phyloP scores from a whole-genome alignment of 92 coral and sea anemone genomes.

The Zoanthus solanderi region DNA sequence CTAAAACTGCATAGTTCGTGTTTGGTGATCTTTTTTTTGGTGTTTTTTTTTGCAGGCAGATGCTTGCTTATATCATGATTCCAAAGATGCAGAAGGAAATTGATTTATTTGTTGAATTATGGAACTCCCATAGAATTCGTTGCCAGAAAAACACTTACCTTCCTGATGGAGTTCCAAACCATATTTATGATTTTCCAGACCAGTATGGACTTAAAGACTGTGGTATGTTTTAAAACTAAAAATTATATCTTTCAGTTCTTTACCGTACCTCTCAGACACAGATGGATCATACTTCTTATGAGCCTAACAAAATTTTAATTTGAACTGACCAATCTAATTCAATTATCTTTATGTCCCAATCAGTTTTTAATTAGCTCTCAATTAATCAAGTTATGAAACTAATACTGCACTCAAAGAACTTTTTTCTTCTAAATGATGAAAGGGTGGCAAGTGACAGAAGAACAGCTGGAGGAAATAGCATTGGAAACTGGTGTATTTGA shows the following conservation, averaged over 20 bases:
- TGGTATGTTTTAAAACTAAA: conserved; percentile 23
- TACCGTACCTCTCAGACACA: background rate
- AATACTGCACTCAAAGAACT: background rate
- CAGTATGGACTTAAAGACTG: conserved; percentile 17
- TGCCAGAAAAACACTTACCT: background rate
- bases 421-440: background rate
- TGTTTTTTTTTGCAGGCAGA: background rate
- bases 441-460: conserved; percentile 27
- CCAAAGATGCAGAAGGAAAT: conserved; percentile 17
- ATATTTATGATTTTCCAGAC: conserved; percentile 18
- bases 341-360: background rate
- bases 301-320: background rate
- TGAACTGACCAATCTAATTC: conserved; percentile 5
- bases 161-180: conserved; percentile 32
- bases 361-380: background rate
- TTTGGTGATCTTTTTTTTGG: background rate
- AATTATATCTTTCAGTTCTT: background rate
- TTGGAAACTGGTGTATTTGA: conserved; percentile 1
- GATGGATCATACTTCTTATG: background rate
- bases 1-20: background rate
- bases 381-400: background rate
- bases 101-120: background rate
- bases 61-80: conserved; percentile 11
- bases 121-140: conserved; percentile 16
- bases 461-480: conserved; percentile 18